Evolutionary conservation across 2,888 invertebrate species (phyloP), one percentile per base, ranked within the genome.

Genomic region (Papilio gigon): DNA sequence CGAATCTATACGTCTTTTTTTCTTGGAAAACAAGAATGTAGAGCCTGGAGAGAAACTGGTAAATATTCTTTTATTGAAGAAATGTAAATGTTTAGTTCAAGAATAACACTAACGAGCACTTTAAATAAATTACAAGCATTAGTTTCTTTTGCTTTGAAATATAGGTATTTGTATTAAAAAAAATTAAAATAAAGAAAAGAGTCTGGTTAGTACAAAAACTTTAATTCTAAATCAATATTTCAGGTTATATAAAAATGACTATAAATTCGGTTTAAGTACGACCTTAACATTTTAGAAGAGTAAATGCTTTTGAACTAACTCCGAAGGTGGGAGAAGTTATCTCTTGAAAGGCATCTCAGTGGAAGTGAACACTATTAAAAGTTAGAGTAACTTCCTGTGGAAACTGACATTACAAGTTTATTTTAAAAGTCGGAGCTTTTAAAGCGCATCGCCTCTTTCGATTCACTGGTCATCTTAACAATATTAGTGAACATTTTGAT

Each of bases 351-450:
- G 60, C 60, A 64, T 68, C 68, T 68, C 53, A 65, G 64, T 47
- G 66, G 71, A 70, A 70, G 71, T 71, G 82, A 83, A 86, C 83
- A 80, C 87, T 87, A 87, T 87, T 88, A 88, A 87, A 87, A 88
- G 83, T 88, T 88, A 74, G 62, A 44, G 81, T 77, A 83, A 86
- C 84, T 85, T 76, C 70, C 74, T 76, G 79, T 74, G 78, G 79
- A 80, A 78, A 76, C 76, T 77, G 83, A 82, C 84, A 78, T 81
- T 81, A 83, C 82, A 80, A 82, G 85, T 86, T 85, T 84, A 78
- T 81, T 80, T 83, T 80, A 76, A 77, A 72, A 62, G 25, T 59
- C 22, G 12, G 1, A 68, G n/a, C 50, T 60, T 47, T 66, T 25
- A 59, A 30, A 50, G 60, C 27, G 40, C 37, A 20, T 61, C 17